Evolutionary conservation across 2,797 vertebrate genomes (phyloP), one percentile per base, ranked within the genome.

Genomic region (Oryzias dopingdopingensis): DNA sequence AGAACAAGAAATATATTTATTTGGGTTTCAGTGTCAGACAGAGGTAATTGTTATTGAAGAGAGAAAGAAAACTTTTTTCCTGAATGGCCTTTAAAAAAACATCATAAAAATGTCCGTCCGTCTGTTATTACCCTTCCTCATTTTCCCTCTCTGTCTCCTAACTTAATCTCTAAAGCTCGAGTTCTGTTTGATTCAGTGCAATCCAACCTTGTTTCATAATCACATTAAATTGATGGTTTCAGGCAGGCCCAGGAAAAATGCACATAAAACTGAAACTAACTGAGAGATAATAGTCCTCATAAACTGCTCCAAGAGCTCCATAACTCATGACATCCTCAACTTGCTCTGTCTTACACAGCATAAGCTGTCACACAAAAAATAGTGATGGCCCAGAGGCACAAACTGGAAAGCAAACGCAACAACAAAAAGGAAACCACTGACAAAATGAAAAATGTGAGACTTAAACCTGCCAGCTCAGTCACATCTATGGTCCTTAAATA

Each of bases 231-330:
- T 97, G 95, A 96, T 94, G 94, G 93, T 95, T 94, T 94, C 93
- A 93, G 94, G 94, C 94, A 94, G 93, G 94, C 94, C 94, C 93
- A 93, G 91, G 93, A 94, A 94, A 95, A 96, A 95, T 94, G 93
- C 93, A 95, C 93, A 93, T 93, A 94, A 95, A 97, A 96, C 93
- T 91, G 96, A 93, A 91, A 96, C 94, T 95, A 96, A 96, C 94
- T 93, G 87, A 94, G 91, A 84, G 93, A 91, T 95, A 95, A 93
- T 95, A 93, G 93, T 92, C 93, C 94, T 93, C 93, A 93, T 96
- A 95, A 96, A 96, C 88, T 88, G 90, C 87, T 87, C 84, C 84
- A 82, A 86, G 86, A 89, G 87, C 84, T 84, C 86, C 68, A 88
- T 89, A 91, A 89, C 79, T 91, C 84, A 87, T 68, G 37, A 49